Percentiles rank a stretch among this genome's conserved stretches.
Evolutionary conservation across 2,888 invertebrate species (phyloP).

Genomic region (Stratiomys singularior): DNA sequence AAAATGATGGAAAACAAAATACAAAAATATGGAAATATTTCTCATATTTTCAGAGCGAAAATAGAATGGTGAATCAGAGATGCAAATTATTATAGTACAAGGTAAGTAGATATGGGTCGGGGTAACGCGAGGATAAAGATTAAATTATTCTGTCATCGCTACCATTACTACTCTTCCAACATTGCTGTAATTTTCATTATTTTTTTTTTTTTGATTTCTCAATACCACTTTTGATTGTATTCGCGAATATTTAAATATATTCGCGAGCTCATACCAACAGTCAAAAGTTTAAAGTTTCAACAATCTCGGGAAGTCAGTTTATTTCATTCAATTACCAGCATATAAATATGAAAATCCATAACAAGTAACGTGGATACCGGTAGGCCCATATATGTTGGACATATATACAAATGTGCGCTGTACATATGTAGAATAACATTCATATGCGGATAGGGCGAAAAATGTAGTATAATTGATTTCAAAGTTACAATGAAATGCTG

Average conservation of each 20-base stretch:
- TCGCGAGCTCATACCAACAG: too few species aligned
- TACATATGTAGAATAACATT: not conserved
- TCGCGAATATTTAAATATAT: too few species aligned
- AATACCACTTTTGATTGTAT: too few species aligned
- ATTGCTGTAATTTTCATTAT: too few species aligned
- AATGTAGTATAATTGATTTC: conserved; percentile 16
- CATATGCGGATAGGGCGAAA: not conserved
- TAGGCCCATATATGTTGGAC: not conserved
- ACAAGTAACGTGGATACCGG: too few species aligned
- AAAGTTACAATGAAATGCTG: not conserved
- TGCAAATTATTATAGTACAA: not conserved
- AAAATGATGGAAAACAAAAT: not conserved
- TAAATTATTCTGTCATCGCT: not conserved
- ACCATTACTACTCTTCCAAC: not conserved
- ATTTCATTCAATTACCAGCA: too few species aligned
- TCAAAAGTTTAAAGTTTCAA: too few species aligned
- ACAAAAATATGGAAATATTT: not conserved
- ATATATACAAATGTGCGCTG: not conserved
- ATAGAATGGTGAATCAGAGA: conserved; percentile 16
- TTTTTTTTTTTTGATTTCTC: too few species aligned
- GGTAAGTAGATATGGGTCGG: not conserved
- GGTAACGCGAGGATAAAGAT: not conserved
- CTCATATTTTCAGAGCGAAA: not conserved
- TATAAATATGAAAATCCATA: too few species aligned
- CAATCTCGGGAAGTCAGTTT: too few species aligned